Evolutionary conservation across 2,797 vertebrate genomes (phyloP).

Genomic region (Halcyon smyrnensis): DNA sequence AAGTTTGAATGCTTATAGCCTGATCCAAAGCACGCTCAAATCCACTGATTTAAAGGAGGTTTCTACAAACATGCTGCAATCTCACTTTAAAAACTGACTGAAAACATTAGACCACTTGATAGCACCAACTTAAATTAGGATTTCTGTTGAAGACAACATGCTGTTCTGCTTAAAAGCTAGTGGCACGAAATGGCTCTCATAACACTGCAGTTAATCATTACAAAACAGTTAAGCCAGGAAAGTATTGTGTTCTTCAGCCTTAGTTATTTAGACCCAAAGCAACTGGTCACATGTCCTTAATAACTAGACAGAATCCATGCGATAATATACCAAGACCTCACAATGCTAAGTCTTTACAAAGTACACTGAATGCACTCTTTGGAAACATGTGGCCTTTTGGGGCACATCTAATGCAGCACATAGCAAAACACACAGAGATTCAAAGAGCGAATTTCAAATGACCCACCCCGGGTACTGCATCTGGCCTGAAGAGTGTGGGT

Average conservation of each 20-base stretch:
- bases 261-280: conserved; percentile 28
- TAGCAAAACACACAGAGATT: not conserved
- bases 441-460: not conserved
- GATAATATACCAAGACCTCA: not conserved
- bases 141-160: conserved; percentile 42
- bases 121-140: not conserved
- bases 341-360: not conserved
- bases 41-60: not conserved
- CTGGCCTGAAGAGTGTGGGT: not conserved
- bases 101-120: conserved; percentile 10
- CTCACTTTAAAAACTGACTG: not conserved
- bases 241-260: conserved; percentile 34
- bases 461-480: not conserved
- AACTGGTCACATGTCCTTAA: conserved; percentile 27
- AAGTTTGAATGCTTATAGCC: not conserved
- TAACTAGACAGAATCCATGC: conserved; percentile 30
- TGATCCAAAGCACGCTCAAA: not conserved
- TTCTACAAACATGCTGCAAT: not conserved
- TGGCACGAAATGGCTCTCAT: not conserved
- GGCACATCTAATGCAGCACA: not conserved
- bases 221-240: not conserved
- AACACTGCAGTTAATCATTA: conserved; percentile 62
- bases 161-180: conserved; percentile 29
- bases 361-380: not conserved
- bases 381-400: not conserved